Percentiles rank a stretch among this genome's conserved stretches.
Conservation (phyloP, 37 sponge, comb jelly and placozoan genomes). For the Theonella swinhoei region DNA sequence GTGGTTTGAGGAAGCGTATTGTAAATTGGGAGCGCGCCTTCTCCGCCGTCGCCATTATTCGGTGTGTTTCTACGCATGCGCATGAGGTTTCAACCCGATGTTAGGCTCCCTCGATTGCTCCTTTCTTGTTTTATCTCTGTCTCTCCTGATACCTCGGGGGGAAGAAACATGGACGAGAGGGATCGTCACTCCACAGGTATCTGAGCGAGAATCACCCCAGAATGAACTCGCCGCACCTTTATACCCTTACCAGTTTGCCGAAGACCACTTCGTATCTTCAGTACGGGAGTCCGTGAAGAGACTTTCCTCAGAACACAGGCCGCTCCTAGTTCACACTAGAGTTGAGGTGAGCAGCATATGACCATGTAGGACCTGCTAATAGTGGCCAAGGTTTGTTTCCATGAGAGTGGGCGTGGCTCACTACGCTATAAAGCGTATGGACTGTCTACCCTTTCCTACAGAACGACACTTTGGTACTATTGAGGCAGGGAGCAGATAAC, state of each 20-base stretch:
- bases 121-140: too few relatives aligned
- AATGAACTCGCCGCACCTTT: background rate
- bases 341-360: background rate
- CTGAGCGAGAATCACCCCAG: background rate
- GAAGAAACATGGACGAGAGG: too few relatives aligned
- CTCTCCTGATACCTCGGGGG: too few relatives aligned
- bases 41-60: background rate
- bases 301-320: background rate
- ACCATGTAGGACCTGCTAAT: background rate
- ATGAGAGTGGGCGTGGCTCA: constrained; percentile 2
- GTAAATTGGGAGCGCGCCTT: background rate
- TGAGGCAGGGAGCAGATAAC: background rate
- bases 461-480: background rate
- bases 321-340: constrained; percentile 10
- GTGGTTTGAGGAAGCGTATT: background rate
- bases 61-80: background rate
- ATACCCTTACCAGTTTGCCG: background rate
- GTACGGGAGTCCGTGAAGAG: background rate
- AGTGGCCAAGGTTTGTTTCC: background rate
- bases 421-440: background rate
- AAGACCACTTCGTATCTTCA: background rate
- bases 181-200: too few relatives aligned
- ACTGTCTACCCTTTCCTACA: background rate
- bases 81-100: too few relatives aligned
- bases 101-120: too few relatives aligned